Evolutionary conservation across 1,140 invertebrate genomes (phyloP).

Genomic region (Nephila pilipes): DNA sequence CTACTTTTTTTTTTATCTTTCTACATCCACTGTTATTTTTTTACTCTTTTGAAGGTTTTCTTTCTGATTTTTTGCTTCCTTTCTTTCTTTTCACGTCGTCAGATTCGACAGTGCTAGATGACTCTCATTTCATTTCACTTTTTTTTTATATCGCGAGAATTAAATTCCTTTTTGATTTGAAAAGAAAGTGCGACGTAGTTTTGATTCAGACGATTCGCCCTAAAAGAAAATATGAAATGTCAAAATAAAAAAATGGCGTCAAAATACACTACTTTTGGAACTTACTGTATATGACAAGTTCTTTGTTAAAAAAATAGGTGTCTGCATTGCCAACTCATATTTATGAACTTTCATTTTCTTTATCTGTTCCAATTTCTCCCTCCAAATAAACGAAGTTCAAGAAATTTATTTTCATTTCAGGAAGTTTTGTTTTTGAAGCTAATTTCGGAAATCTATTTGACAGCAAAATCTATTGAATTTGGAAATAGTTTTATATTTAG

Average conservation of each 20-base stretch:
- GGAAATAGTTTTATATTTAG: background rate
- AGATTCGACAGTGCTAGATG: conserved; percentile 5
- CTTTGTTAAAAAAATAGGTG: background rate
- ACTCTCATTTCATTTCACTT: conserved; percentile 30
- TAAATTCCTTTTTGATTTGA: conserved; percentile 42
- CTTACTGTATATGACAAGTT: conserved; percentile 31
- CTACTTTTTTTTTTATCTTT: background rate
- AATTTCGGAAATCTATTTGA: conserved; percentile 28
- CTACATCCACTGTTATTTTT: conserved; percentile 22
- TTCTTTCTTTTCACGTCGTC: conserved; percentile 11
- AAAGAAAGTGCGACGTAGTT: conserved; percentile 6
- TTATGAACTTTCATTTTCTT: background rate
- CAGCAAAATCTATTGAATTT: background rate
- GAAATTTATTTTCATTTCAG: background rate
- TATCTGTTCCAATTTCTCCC: background rate
- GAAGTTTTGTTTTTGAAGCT: background rate
- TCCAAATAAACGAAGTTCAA: background rate
- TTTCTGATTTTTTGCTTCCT: background rate
- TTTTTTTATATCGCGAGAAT: background rate
- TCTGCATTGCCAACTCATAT: conserved; percentile 3
- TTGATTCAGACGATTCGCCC: conserved; percentile 15
- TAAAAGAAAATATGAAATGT: background rate
- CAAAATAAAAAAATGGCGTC: background rate
- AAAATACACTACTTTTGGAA: background rate
- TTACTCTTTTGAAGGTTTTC: background rate